phyloP scores from a whole-genome alignment of 2,888 invertebrate species.

The Dione vanillae region DNA sequence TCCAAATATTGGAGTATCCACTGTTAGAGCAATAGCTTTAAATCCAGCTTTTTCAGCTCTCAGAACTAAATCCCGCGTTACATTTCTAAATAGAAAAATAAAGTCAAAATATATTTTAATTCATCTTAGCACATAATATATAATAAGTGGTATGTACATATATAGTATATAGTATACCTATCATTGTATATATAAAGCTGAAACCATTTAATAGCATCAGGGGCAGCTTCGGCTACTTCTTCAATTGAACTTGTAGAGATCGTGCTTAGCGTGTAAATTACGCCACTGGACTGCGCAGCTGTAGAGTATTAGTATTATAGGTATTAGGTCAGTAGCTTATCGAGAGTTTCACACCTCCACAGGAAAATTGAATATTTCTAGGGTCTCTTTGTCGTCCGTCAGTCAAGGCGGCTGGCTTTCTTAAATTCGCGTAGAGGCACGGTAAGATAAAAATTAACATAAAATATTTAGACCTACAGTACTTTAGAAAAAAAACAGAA shows the following conservation, averaged over 20 bases:
- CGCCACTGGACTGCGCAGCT: constrained; percentile 91
- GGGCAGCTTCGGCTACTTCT: constrained; percentile 91
- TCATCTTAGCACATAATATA: no score
- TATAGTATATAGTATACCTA: no score
- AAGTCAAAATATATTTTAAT: neutral
- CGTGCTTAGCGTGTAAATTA: constrained; percentile 93
- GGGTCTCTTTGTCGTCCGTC: no score
- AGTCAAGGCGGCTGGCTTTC: no score
- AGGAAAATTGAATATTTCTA: no score
- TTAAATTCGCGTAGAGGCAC: no score
- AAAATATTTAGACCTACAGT: no score
- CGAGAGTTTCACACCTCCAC: no score
- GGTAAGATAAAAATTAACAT: no score
- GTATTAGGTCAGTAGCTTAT: no score
- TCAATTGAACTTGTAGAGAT: constrained; percentile 94
- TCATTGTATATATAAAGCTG: constrained; percentile 96
- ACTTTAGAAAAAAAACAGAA: no score
- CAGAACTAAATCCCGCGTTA: constrained; percentile 88
- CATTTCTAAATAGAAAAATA: constrained; percentile 72
- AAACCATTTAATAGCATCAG: constrained; percentile 92
- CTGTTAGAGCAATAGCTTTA: constrained; percentile 93
- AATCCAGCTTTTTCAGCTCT: constrained; percentile 93
- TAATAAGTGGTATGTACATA: no score
- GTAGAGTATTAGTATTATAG: constrained; percentile 30
- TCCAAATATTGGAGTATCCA: constrained; percentile 95